Percentiles rank a stretch among this genome's conserved stretches.
phyloP scores from a whole-genome alignment of 2,797 vertebrate genomes.

The Odontamblyopus rebecca region DNA sequence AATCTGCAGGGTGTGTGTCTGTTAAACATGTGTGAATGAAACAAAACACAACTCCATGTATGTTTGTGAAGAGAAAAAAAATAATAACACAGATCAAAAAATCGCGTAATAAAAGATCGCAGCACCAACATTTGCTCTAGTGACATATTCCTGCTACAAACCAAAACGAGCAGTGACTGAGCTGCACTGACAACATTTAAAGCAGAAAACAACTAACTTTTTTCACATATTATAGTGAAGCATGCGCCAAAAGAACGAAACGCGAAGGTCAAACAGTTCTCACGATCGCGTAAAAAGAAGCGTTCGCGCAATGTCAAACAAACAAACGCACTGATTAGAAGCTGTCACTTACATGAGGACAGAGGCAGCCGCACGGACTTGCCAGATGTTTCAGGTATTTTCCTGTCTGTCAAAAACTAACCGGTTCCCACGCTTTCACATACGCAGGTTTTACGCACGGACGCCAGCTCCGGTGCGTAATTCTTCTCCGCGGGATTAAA shows the following conservation, averaged over 20 bases:
- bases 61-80: too few species aligned
- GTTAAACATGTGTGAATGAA: too few species aligned
- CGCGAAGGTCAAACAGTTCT: neutral
- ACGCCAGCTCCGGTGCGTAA: neutral
- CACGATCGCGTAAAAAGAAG: neutral
- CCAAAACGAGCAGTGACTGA: too few species aligned
- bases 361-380: neutral
- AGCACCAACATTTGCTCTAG: too few species aligned
- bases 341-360: conserved; percentile 2
- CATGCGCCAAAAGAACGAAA: neutral
- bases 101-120: too few species aligned
- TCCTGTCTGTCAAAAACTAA: neutral
- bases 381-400: conserved; percentile 1
- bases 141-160: too few species aligned
- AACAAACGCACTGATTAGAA: too few species aligned
- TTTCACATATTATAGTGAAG: neutral
- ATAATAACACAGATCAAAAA: too few species aligned
- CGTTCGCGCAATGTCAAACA: neutral
- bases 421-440: neutral
- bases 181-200: too few species aligned
- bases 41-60: too few species aligned
- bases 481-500: neutral
- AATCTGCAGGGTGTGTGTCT: too few species aligned
- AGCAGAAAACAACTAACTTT: too few species aligned
- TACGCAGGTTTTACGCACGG: neutral